Evolutionary conservation across 2,888 invertebrate species (phyloP), one percentile per base, ranked within the genome.

Genomic region (Scaptomyza tumidula): DNA sequence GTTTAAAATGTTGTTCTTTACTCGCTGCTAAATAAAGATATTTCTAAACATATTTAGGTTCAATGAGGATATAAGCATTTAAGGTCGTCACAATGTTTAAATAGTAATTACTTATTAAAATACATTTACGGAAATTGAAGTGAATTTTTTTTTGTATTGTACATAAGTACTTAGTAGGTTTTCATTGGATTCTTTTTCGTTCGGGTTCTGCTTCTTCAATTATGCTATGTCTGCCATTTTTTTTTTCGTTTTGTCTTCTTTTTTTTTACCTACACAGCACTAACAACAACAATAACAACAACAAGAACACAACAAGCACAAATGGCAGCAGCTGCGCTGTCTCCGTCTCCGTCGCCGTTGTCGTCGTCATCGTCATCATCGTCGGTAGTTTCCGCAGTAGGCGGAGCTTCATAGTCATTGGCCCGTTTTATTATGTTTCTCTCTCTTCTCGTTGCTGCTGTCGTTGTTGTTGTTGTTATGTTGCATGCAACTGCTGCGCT

Each of bases 321-420:
- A 78, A 75, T 71, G 66, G 66, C 78, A 75, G 75, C 78, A 52
- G 62, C 64, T 55, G 71, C 71, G 70, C 57, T 70, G 62, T 50
- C 41, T 48, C 27, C 64, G 57, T 52, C 11, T 6, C 33, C 33
- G 35, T 35, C 16, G 19, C 29, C 49, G 13, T 57, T 50, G 61
- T 46, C 60, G 50, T 66, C 54, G 43, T 45, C 52, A 64, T 43
- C 59, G 54, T 62, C 62, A 66, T 70, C 78, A 61, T 81, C 70
- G 81, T 86, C 81, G 82, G 75, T 79, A 79, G 84, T 81, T 86
- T 81, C 57, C 75, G 78, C 75, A 86, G 88, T 85, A 90, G 91
- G 91, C 91, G 91, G 91, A 91, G 91, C 89, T 90, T 88, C 80
- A 80, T 84, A 89, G 80, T 86, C 88, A 91, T 91, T 91, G 91